Evolutionary conservation across 2,113 vertebrate genomes (phyloP).

Genomic region (Piprites chloris): DNA sequence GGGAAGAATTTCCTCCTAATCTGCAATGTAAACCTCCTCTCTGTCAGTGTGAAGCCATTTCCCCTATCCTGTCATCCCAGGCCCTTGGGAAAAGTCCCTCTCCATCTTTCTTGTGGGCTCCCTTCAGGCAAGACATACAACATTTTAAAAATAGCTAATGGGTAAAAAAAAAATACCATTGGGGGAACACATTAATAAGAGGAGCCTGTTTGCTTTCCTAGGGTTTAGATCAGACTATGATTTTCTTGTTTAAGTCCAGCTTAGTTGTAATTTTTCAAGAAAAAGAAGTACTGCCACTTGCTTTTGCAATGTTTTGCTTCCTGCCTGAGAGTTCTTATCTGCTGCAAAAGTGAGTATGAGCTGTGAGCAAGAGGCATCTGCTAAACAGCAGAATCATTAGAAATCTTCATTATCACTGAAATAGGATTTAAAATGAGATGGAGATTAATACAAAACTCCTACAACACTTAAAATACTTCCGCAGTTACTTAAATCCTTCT

Average conservation of each 20-base stretch:
- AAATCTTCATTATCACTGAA: neutral
- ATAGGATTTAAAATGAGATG: neutral
- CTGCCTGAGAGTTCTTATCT: neutral
- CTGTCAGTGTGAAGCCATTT: neutral
- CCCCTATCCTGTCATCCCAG: neutral
- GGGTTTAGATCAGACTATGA: neutral
- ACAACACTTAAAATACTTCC: neutral
- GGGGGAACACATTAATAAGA: neutral
- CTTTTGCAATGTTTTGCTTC: neutral
- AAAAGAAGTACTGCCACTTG: neutral
- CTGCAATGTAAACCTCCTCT: too few species aligned
- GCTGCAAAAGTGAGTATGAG: neutral
- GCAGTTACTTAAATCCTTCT: neutral
- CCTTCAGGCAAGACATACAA: neutral
- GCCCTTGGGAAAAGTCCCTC: neutral
- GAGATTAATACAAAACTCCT: neutral
- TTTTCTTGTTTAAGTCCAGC: neutral
- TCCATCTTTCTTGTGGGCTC: neutral
- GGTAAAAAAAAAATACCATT: rapidly evolving
- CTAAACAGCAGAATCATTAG: neutral
- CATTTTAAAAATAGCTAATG: rapidly evolving
- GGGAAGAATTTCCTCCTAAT: rapidly evolving
- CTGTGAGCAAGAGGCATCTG: neutral
- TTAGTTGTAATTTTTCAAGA: neutral
- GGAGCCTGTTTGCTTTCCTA: neutral